Conservation (phyloP, 1,140 invertebrate species). For the Drosophila sucinea region DNA sequence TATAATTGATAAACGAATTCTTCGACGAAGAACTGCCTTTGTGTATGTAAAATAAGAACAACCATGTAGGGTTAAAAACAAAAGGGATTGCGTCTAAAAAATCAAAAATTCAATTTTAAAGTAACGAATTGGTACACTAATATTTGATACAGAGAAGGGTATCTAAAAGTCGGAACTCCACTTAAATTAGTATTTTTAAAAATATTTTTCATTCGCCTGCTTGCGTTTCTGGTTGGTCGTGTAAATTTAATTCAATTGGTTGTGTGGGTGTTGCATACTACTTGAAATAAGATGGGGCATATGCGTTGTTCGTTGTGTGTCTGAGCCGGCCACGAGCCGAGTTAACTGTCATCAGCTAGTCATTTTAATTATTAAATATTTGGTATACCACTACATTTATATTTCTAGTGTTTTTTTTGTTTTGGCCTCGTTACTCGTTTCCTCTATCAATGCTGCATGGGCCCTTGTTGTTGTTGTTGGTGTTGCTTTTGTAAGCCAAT, state of each 20-base stretch:
- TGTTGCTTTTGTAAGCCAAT: constrained; percentile 33
- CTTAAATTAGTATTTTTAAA: neutral
- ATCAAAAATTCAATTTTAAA: too few relatives aligned
- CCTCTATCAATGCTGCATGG: constrained; percentile 67
- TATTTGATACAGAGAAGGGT: neutral
- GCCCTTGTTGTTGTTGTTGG: constrained; percentile 25
- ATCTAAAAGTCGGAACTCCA: neutral
- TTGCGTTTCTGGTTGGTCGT: neutral
- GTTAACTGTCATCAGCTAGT: neutral
- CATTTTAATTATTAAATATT: constrained; percentile 67
- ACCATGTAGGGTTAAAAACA: too few relatives aligned
- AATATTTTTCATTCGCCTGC: neutral
- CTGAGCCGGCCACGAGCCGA: neutral
- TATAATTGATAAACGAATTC: too few relatives aligned
- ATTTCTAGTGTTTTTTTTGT: constrained; percentile 43
- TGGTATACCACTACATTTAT: constrained; percentile 24
- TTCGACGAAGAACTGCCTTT: too few relatives aligned
- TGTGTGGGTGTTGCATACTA: constrained; percentile 6
- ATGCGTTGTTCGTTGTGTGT: neutral
- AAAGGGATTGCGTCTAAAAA: too few relatives aligned
- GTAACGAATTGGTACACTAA: too few relatives aligned
- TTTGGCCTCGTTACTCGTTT: constrained; percentile 48
- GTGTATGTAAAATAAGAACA: too few relatives aligned
- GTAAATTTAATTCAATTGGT: neutral
- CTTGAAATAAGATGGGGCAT: neutral